Percentiles rank a stretch among this genome's conserved stretches.
Evolutionary conservation across 2,113 vertebrate genomes (phyloP).

Genomic region (Cervus canadensis): DNA sequence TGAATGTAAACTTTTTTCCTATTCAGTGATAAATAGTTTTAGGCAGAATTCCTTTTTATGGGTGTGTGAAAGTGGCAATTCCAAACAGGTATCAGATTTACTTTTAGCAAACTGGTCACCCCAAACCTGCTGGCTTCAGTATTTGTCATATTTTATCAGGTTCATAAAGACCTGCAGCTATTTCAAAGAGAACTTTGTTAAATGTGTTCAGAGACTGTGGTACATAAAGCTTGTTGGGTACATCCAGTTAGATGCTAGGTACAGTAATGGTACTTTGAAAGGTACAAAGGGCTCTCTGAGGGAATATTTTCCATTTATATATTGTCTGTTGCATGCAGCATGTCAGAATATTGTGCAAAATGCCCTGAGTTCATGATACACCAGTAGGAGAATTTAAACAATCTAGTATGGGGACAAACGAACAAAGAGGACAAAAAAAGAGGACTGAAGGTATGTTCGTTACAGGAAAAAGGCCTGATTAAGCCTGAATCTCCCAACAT

Average conservation of each 20-base stretch:
- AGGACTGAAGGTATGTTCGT: not conserved
- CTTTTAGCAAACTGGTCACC: not conserved
- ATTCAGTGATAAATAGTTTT: not conserved
- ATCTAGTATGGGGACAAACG: not conserved
- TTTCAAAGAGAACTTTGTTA: not conserved
- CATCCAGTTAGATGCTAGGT: not conserved
- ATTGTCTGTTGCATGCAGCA: not conserved
- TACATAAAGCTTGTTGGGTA: not conserved
- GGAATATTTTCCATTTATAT: not conserved
- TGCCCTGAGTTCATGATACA: not conserved
- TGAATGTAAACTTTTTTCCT: not conserved
- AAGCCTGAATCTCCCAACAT: not conserved
- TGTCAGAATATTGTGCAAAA: not conserved
- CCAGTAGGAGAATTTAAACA: not conserved
- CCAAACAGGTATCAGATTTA: not conserved
- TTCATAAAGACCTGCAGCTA: not conserved
- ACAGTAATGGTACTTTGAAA: not conserved
- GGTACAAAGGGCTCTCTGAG: not conserved
- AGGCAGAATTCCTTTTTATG: not conserved
- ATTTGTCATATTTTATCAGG: not conserved
- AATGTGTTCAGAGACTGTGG: not conserved
- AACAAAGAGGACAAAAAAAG: not conserved
- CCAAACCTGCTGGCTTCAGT: not conserved
- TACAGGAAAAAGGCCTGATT: not conserved
- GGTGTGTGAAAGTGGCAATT: conserved; percentile 7